Base-by-base conservation (phyloP, 2,113 vertebrate genomes). In the Ptyas mucosa region DNA sequence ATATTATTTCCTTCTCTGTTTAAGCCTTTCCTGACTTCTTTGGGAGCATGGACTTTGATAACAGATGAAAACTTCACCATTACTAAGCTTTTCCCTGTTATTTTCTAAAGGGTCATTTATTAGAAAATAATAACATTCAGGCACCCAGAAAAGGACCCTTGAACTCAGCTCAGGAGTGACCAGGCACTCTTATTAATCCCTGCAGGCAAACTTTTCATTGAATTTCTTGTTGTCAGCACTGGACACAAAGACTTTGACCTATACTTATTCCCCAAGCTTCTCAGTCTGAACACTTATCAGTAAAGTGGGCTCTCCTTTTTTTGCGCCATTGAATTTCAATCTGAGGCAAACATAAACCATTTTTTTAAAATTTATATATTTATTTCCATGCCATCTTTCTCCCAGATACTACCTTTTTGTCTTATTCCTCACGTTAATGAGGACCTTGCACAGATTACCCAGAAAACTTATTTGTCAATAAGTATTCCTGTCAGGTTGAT, bases 91-190 rank as follows among this genome's bases (percentile, higher is more conserved):
- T 97, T 96, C 93, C 97, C 97, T 91, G 91, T 94, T 97, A 94
- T 97, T 97, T 97, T 95, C 92, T 95, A 89, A 94, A 95, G 86
- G 97, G 87, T 91, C 96, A 95, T 97, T 97, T 95, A 96, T 95
- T 95, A 96, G 94, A 96, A 96, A 95, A 96, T 94, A 94, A 95
- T 96, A 98, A 95, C 97, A 93, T 93, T 92, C 94, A 95, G 49
- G 21, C 92, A 91, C 93, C 96, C 96, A 95, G 95, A 97, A 96
- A 95, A 89, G 90, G 91, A 89, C 94, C 95, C 89, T 95, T 81
- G 96, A 93, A 95, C 94, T 95, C 39, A 9, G 89, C 64, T 94
- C 94, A 49, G 92, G 96, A 95, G 96, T 58, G 93, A 90, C 95
- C 86, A 4, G 58, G 26, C 87, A 91, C 95, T 93, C 93, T 94